Evolutionary conservation across 30 jellyfish, hydroid and myxozoan species (phyloP).

Genomic region (Hydractinia echinata): DNA sequence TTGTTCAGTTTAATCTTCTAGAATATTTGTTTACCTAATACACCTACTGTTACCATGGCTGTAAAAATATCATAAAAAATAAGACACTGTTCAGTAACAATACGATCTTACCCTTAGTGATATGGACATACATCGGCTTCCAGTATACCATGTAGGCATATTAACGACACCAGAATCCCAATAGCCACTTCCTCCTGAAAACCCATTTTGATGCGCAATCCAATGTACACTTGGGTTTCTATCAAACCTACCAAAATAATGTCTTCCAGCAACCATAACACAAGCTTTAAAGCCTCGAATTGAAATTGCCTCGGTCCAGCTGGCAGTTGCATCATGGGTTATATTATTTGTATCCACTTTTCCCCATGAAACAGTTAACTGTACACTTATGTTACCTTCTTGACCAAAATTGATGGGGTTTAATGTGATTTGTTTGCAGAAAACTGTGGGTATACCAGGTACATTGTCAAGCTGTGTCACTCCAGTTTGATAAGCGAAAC

Average conservation of each 20-base stretch:
- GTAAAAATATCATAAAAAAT: too few relatives aligned
- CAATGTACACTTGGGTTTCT: slow-evolving; percentile 16
- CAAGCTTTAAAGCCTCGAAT: slow-evolving; percentile 25
- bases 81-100: too few relatives aligned
- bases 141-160: slow-evolving; percentile 31
- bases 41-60: too few relatives aligned
- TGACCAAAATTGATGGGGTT: neutral
- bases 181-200: neutral
- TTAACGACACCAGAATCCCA: neutral
- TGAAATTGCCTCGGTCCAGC: slow-evolving; percentile 25
- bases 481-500: slow-evolving; percentile 19
- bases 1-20: too few relatives aligned
- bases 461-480: slow-evolving; percentile 20
- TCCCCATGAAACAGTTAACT: slow-evolving; percentile 18
- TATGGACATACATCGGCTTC: slow-evolving; percentile 15
- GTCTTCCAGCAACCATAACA: slow-evolving; percentile 38
- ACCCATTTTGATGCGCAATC: slow-evolving; percentile 18
- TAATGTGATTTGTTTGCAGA: slow-evolving; percentile 35
- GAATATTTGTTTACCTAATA: too few relatives aligned
- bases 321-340: slow-evolving; percentile 27
- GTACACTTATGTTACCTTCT: neutral
- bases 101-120: neutral
- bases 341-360: neutral
- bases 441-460: slow-evolving; percentile 29
- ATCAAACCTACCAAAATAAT: neutral